Evolutionary conservation across 2,797 vertebrate genomes (phyloP).

Genomic region (Enteromius anoplus): DNA sequence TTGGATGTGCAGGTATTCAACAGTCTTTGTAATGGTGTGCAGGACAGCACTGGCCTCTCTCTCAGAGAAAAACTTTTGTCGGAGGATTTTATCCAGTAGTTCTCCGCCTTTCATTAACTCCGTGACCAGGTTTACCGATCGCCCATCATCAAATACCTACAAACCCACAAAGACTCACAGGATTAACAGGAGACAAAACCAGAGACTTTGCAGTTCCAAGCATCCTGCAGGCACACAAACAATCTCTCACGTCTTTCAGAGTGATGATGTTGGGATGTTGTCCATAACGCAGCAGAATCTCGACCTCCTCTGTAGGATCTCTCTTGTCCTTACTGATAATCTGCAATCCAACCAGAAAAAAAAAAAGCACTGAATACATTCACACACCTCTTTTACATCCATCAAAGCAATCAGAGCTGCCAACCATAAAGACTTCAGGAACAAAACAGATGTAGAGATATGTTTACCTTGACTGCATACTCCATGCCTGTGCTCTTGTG

Average conservation of each 20-base stretch:
- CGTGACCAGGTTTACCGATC: slow-evolving; percentile 84
- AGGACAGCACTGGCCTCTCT: slow-evolving; percentile 84
- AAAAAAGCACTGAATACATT: not conserved
- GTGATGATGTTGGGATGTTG: slow-evolving; percentile 89
- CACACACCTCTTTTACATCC: not conserved
- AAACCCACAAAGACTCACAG: slow-evolving; percentile 3
- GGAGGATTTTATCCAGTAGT: slow-evolving; percentile 83
- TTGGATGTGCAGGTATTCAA: slow-evolving; percentile 87
- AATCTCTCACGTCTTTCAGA: slow-evolving; percentile 82
- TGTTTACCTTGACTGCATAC: slow-evolving; percentile 86
- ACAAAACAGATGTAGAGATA: not conserved
- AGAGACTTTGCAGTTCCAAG: slow-evolving; percentile 72
- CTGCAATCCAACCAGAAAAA: slow-evolving; percentile 68
- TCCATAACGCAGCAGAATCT: slow-evolving; percentile 85
- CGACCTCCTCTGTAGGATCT: slow-evolving; percentile 87
- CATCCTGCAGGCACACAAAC: not conserved
- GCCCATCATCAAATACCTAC: slow-evolving; percentile 85
- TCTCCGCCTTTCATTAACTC: slow-evolving; percentile 89
- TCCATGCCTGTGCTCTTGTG: slow-evolving; percentile 81
- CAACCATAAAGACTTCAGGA: not conserved
- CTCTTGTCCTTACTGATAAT: slow-evolving; percentile 87
- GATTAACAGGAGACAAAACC: slow-evolving; percentile 30
- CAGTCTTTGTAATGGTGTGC: slow-evolving; percentile 82
- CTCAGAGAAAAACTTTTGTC: slow-evolving; percentile 87
- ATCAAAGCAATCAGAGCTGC: not conserved